Evolutionary conservation across 2,888 invertebrate genomes (phyloP).

Genomic region (Coenonympha glycerion): DNA sequence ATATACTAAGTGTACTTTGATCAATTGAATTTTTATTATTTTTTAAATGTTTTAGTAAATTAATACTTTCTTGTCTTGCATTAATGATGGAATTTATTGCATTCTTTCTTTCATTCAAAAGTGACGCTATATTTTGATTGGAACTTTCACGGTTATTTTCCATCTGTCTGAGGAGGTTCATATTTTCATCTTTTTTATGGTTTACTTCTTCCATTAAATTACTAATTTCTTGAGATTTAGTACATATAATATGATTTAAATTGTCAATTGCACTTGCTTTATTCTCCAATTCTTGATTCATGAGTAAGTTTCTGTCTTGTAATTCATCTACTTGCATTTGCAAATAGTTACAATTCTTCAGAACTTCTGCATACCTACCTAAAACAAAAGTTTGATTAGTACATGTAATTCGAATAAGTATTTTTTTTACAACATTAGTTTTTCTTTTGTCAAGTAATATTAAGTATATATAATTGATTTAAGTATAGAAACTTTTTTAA

Average conservation of each 20-base stretch:
- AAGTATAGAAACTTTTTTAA: no score
- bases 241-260: constrained; percentile 41
- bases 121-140: constrained; percentile 34
- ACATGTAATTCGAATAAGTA: no score
- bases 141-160: constrained; percentile 39
- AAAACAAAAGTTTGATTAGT: constrained; percentile 7
- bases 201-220: constrained; percentile 44
- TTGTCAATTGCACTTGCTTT: constrained; percentile 48
- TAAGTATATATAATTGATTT: no score
- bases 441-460: no score
- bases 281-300: constrained; percentile 41
- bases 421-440: no score
- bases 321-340: constrained; percentile 40
- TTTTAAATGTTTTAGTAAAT: constrained; percentile 47
- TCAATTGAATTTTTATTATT: constrained; percentile 35
- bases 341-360: constrained; percentile 47
- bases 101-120: constrained; percentile 47
- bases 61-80: constrained; percentile 51
- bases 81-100: constrained; percentile 41
- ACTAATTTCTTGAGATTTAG: constrained; percentile 51
- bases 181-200: constrained; percentile 40
- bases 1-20: constrained; percentile 25
- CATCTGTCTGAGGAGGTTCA: constrained; percentile 38
- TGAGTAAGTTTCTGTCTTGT: constrained; percentile 38
- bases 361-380: constrained; percentile 51